Base-by-base conservation (phyloP, 2,888 invertebrate genomes). In the Desoria tigrina region DNA sequence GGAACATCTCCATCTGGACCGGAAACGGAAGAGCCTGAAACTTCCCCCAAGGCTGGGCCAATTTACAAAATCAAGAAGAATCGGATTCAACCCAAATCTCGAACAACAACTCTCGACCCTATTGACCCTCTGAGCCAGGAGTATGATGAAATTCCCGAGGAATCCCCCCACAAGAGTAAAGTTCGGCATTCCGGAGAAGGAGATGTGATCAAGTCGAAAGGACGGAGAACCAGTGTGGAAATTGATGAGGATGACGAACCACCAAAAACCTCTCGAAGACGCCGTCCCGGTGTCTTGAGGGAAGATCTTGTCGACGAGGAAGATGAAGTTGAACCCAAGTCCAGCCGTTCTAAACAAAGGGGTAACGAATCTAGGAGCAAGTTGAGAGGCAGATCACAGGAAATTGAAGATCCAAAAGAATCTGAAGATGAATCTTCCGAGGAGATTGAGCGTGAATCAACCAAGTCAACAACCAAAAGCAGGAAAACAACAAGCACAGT, bases 41-140 rank as follows among this genome's bases (percentile, higher is more conserved):
- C 45, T n/a, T 21, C 45, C n/a, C 45, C 45, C 4, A 32, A 32
- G 11, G 4, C 32, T 32, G 32, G 32, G 32, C 32, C 32, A 32
- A 32, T 32, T 32, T 32, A 32, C 11, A 32, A 32, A 32, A 6
- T 45, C 4, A 4, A 21, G 23, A 16, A 16, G 9, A 16, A 23
- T 23, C 58, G 53, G 1, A 53, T 23, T 23, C 57, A 61, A 28
- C 27, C 60, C 4, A 42, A 56, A 21, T 3, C 37, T 24, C 58
- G 39, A 42, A 14, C 26, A 16, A 68, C 68, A 14, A 65, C 63
- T 2, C 28, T 32, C 2, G 60, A 51, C 26, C 65, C 68, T 3
- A 65, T 69, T 53, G 68, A 69, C 23, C 68, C 68, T 9, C 51
- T 61, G 28, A 59, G 49, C 9, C 63, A 69, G 39, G 69, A 72